These are phyloP conservation scores for Meganola albula DNA, from an alignment of 2,888 invertebrate species.

Conservation along the genomic window DNA sequence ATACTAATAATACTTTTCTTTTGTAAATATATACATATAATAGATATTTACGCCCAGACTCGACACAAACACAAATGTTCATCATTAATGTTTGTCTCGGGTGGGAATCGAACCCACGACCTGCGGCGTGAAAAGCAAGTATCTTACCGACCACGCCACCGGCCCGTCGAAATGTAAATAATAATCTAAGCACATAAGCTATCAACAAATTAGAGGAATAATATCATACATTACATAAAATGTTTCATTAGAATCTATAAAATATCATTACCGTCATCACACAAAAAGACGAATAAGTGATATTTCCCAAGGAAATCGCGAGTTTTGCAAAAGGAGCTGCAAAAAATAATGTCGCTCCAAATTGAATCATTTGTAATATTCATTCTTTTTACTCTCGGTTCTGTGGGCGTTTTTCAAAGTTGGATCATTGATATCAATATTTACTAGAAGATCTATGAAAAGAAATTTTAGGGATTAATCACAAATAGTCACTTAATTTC, in stretches of 20 bases:
- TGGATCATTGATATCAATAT: slow-evolving; percentile 18
- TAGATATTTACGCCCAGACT: too few relatives aligned
- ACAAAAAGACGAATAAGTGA: slow-evolving; percentile 51
- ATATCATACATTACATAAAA: slow-evolving; percentile 11
- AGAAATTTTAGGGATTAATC: too few relatives aligned
- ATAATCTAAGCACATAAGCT: background rate
- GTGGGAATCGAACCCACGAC: too few relatives aligned
- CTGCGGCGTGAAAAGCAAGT: too few relatives aligned
- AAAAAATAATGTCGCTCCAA: slow-evolving; percentile 64
- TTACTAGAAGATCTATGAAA: slow-evolving; percentile 24
- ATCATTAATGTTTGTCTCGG: too few relatives aligned
- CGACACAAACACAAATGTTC: too few relatives aligned
- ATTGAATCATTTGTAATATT: slow-evolving; percentile 72
- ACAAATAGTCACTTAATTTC: too few relatives aligned
- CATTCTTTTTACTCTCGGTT: slow-evolving; percentile 58
- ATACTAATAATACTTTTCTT: too few relatives aligned
- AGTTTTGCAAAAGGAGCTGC: slow-evolving; percentile 43
- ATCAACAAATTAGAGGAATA: slow-evolving; percentile 3
- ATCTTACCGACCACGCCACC: too few relatives aligned
- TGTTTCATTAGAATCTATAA: slow-evolving; percentile 31
- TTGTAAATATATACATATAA: too few relatives aligned
- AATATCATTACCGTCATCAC: slow-evolving; percentile 48
- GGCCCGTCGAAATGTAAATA: too few relatives aligned
- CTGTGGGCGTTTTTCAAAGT: slow-evolving; percentile 46
- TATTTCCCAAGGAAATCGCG: slow-evolving; percentile 54